phyloP scores from a whole-genome alignment of 1,140 invertebrate species.

The Grapholita molesta region DNA sequence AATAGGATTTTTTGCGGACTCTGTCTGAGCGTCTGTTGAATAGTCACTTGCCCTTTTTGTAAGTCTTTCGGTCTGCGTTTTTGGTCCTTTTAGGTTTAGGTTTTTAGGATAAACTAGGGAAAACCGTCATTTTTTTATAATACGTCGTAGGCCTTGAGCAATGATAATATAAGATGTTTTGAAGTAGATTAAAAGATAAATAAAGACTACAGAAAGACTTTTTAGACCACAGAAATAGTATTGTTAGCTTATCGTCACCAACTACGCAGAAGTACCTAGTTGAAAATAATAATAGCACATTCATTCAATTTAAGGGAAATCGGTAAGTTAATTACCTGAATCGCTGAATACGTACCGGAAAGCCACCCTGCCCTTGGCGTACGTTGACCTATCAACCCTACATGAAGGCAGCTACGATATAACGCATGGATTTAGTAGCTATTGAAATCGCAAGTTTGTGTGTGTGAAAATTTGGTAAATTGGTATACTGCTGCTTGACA shows the following conservation, averaged over 20 bases:
- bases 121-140: not conserved
- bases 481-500: no score
- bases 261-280: no score
- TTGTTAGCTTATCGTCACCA: no score
- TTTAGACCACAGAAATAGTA: no score
- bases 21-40: not conserved
- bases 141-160: no score
- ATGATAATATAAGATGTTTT: no score
- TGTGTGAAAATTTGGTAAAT: no score
- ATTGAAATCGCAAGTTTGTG: no score
- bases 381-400: constrained; percentile 4
- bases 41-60: not conserved
- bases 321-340: not conserved
- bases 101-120: not conserved
- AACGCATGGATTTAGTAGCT: not conserved
- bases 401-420: not conserved
- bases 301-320: constrained; percentile 2
- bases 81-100: not conserved
- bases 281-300: not conserved
- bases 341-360: not conserved
- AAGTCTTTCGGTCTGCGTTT: not conserved
- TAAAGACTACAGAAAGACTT: no score
- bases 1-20: constrained; percentile 12
- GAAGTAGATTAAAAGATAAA: no score
- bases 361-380: constrained; percentile 11